Percentiles rank a stretch among this genome's conserved stretches.
phyloP scores from a whole-genome alignment of 2,113 vertebrate species.

The Stegastes partitus region DNA sequence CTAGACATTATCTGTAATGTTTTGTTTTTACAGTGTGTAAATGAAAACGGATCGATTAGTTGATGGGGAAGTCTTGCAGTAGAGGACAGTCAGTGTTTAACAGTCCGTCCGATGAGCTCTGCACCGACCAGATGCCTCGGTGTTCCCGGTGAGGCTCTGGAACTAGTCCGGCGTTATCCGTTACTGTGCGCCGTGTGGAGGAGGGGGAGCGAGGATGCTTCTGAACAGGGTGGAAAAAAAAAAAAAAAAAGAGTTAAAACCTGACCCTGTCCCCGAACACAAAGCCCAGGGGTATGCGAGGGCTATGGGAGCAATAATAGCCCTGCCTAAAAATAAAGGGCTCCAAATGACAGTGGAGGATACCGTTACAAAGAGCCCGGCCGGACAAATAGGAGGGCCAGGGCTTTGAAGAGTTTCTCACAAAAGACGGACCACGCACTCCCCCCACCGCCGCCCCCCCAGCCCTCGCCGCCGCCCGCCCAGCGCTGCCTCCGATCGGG shows the following conservation, averaged over 20 bases:
- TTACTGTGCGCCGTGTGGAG: slow-evolving; percentile 41
- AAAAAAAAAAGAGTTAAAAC: slow-evolving; percentile 59
- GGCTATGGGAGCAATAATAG: slow-evolving; percentile 68
- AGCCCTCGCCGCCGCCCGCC: slow-evolving; percentile 33
- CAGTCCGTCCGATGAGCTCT: too few species aligned
- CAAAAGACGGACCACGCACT: slow-evolving; percentile 69
- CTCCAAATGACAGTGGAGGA: slow-evolving; percentile 79
- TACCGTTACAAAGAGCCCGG: slow-evolving; percentile 80
- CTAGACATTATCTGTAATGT: too few species aligned
- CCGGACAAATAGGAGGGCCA: slow-evolving; percentile 68
- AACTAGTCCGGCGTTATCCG: slow-evolving; percentile 44
- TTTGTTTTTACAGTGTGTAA: too few species aligned
- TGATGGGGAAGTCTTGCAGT: too few species aligned
- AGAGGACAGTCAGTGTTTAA: too few species aligned
- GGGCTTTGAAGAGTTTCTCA: slow-evolving; percentile 76
- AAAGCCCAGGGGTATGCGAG: slow-evolving; percentile 72
- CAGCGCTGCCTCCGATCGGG: slow-evolving; percentile 49
- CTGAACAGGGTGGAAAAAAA: slow-evolving; percentile 12
- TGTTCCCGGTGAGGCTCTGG: slow-evolving; percentile 25
- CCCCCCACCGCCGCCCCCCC: not conserved
- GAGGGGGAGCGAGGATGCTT: slow-evolving; percentile 26
- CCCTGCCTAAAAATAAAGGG: slow-evolving; percentile 82
- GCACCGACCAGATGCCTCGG: not conserved
- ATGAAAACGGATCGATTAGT: too few species aligned
- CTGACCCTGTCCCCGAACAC: slow-evolving; percentile 67